These are phyloP conservation scores for Colinus virginianus DNA, from an alignment of 2,113 vertebrate species.

Conservation along the genomic window DNA sequence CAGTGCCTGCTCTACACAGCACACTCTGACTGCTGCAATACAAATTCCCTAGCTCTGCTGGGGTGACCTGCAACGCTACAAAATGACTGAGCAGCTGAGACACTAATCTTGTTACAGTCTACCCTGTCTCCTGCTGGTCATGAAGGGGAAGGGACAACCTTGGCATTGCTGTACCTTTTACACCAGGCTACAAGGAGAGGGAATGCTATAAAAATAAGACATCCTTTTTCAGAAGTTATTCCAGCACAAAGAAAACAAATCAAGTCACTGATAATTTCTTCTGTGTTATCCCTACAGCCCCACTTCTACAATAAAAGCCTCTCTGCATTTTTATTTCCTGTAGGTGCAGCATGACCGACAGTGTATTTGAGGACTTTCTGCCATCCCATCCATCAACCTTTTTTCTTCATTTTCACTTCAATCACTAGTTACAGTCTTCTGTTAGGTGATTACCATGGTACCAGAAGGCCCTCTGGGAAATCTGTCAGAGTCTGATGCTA, in stretches of 20 bases:
- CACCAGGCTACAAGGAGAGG: not conserved
- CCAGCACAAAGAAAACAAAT: not conserved
- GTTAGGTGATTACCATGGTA: not conserved
- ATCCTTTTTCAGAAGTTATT: not conserved
- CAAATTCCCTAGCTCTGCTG: not conserved
- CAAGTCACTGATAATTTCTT: not conserved
- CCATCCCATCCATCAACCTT: not conserved
- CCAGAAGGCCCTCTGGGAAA: not conserved
- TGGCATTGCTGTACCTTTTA: not conserved
- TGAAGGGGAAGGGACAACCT: not conserved
- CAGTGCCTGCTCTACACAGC: not conserved
- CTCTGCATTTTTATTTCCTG: not conserved
- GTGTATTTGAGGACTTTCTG: not conserved
- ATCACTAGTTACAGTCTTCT: not conserved
- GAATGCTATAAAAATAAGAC: not conserved
- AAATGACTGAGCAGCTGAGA: not conserved
- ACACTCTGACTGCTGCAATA: not conserved
- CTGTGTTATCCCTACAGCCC: not conserved
- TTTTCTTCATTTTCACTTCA: not conserved
- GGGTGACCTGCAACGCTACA: not conserved
- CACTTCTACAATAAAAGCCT: not conserved
- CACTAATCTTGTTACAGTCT: not conserved
- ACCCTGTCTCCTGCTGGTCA: not conserved
- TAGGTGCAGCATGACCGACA: not conserved
- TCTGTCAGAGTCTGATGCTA: not conserved